Conservation (phyloP, 2,888 invertebrate species). For the Sinopyrophorus schimmeli region DNA sequence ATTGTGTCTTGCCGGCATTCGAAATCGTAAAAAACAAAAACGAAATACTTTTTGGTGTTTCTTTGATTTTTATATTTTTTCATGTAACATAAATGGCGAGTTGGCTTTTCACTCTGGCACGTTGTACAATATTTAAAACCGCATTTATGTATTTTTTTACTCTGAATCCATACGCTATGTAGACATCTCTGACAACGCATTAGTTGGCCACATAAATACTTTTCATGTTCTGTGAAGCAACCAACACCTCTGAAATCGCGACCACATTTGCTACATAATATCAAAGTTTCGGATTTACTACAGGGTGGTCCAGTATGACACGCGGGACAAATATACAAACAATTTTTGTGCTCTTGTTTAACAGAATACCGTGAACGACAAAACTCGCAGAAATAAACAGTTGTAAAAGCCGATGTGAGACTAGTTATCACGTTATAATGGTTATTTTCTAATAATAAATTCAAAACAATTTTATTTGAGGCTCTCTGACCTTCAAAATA, state of each 20-base stretch:
- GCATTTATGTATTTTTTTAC: background rate
- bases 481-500: conserved; percentile 2
- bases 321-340: conserved; percentile 3
- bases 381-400: conserved; percentile 1
- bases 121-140: background rate
- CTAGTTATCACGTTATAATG: conserved; percentile 3
- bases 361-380: background rate
- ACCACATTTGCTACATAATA: background rate
- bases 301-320: conserved; percentile 3
- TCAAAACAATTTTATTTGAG: background rate
- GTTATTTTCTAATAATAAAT: conserved; percentile 3
- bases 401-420: background rate
- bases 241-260: background rate
- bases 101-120: background rate
- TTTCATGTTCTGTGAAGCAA: background rate
- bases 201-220: background rate
- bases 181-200: background rate
- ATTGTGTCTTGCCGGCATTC: background rate
- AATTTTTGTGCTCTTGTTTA: background rate
- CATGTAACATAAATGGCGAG: conserved; percentile 7
- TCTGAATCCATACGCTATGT: conserved; percentile 1
- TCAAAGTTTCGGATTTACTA: background rate
- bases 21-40: conserved; percentile 9
- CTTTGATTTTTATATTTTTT: background rate
- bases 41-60: background rate